Conservation (phyloP, 2,113 vertebrate genomes). For the Thymallus thymallus region DNA sequence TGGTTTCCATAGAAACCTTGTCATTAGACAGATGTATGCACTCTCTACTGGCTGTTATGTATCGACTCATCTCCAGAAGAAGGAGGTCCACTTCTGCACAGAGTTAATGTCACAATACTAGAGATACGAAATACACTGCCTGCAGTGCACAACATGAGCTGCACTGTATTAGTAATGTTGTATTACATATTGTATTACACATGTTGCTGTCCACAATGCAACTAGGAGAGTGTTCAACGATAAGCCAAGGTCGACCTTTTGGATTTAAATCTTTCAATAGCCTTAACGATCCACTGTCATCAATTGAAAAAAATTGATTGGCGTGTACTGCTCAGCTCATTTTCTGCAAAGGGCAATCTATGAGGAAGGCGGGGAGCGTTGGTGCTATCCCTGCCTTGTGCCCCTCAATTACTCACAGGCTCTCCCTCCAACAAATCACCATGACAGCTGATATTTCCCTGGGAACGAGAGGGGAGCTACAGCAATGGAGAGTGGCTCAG, state of each 20-base stretch:
- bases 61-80: slow-evolving; percentile 38
- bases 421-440: slow-evolving; percentile 23
- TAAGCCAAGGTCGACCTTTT: neutral
- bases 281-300: too few relatives aligned
- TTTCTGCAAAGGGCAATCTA: slow-evolving; percentile 32
- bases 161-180: too few relatives aligned
- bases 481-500: neutral
- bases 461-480: slow-evolving; percentile 14
- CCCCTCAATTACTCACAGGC: slow-evolving; percentile 37
- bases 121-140: slow-evolving; percentile 2
- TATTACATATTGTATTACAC: neutral
- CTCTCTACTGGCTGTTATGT: slow-evolving; percentile 33
- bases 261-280: neutral
- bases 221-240: too few relatives aligned
- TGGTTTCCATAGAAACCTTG: slow-evolving; percentile 73
- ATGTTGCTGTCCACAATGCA: neutral
- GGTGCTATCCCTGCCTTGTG: slow-evolving; percentile 26
- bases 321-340: slow-evolving; percentile 8
- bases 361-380: neutral
- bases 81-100: slow-evolving; percentile 12
- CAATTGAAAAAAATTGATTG: neutral
- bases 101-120: slow-evolving; percentile 15
- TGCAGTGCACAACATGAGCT: neutral
- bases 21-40: slow-evolving; percentile 51
- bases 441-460: slow-evolving; percentile 42